Base-by-base conservation (phyloP, 2,113 vertebrate species). In the Athene cunicularia region DNA sequence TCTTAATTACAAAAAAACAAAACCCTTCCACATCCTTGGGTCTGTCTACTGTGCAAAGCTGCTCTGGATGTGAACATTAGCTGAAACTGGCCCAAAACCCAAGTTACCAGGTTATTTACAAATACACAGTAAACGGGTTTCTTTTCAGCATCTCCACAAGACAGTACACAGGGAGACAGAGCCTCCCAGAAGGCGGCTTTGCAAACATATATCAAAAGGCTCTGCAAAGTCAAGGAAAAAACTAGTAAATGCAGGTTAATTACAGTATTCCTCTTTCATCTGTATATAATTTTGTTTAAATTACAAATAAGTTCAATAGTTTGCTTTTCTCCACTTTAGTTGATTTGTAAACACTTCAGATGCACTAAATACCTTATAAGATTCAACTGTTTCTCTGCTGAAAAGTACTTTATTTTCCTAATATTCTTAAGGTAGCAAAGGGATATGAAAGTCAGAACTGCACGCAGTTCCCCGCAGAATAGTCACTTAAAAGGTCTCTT, bases 81-180 rank as follows among this genome's bases (percentile, higher is more conserved):
- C 97, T 98, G 97, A 94, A 97, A 96, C 95, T 62, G 94, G 95
- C 98, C 97, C 97, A 93, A 90, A 95, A 86, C 41, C 84, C 95
- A 96, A 74, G 91, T 97, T 98, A 98, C 98, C 92, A 95, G 93
- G 91, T 97, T 98, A 99, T 99, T 98, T 99, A 99, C 98, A 99
- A 86, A 97, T 75, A 98, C 96, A 98, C 97, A 98, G 98, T 98
- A 98, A 98, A 98, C 56, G 92, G 97, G 97, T 98, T 98, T 97
- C 71, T 95, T 97, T 97, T 98, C 97, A 97, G 97, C 98, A 96
- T 98, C 97, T 98, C 97, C 98, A 97, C 96, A 95, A 63, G 97
- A 98, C 96, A 98, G 97, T 97, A 98, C 96, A 86, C 6, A 4
- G 68, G 98, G 97, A 98, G 98, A 92, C 60, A 0, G 26, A 80